Evolutionary conservation across 2,113 vertebrate genomes (phyloP).

Genomic region (Labrus mixtus): DNA sequence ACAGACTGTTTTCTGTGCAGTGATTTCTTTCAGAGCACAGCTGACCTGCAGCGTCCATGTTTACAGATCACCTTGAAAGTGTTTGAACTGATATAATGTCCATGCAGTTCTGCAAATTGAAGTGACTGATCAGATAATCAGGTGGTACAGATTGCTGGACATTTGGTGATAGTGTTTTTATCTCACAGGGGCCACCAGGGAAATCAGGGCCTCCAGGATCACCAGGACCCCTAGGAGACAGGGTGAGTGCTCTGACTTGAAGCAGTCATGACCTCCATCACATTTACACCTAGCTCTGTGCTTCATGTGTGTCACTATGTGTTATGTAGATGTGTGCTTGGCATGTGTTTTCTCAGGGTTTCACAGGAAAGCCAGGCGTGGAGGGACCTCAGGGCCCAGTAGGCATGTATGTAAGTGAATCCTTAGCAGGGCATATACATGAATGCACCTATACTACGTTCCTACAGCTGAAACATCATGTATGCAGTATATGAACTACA

Average conservation of each 20-base stretch:
- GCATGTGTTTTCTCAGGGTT: conserved; percentile 82
- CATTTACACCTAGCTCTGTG: not conserved
- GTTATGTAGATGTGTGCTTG: conserved; percentile 13
- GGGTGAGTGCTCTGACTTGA: conserved; percentile 72
- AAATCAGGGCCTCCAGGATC: conserved; percentile 80
- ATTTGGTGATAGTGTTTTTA: conserved; percentile 15
- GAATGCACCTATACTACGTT: conserved; percentile 17
- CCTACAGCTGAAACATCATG: conserved; percentile 1
- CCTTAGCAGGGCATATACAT: conserved; percentile 44
- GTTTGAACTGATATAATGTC: not conserved
- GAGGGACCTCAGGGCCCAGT: conserved; percentile 89
- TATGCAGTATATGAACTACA: not conserved
- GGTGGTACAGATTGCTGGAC: not conserved
- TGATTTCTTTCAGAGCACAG: not conserved
- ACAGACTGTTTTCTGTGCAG: not conserved
- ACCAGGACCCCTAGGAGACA: conserved; percentile 80
- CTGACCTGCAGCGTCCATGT: not conserved
- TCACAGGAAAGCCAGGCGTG: conserved; percentile 86
- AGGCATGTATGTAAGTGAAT: conserved; percentile 90
- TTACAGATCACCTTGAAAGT: not conserved
- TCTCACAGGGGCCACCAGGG: conserved; percentile 83
- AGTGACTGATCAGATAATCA: not conserved
- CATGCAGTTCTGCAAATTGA: not conserved
- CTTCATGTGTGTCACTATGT: not conserved
- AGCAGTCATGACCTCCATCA: not conserved